phyloP scores from a whole-genome alignment of 2,888 invertebrate species.

The Metacarcinus magister region DNA sequence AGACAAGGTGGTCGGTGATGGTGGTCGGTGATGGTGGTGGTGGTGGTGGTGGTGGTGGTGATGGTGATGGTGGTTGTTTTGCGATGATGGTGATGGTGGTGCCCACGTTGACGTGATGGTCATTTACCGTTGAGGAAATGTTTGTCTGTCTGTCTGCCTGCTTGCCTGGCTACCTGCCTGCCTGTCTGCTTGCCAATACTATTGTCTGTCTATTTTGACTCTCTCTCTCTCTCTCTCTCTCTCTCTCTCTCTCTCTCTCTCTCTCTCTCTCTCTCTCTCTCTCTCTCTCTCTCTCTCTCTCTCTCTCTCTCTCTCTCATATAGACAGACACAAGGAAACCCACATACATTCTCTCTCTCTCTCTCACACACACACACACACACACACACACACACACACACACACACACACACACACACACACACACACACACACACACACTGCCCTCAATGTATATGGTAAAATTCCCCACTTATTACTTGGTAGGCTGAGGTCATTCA shows the following conservation, averaged over 20 bases:
- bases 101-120: conserved; percentile 21
- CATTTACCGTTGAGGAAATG: conserved; percentile 18
- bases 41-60: neutral
- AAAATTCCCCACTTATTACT: no score
- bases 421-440: no score
- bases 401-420: no score
- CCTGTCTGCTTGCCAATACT: neutral
- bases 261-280: neutral
- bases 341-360: no score
- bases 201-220: neutral
- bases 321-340: no score
- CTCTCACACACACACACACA: no score
- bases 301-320: no score
- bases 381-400: no score
- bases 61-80: neutral
- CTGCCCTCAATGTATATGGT: no score
- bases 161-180: neutral
- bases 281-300: neutral
- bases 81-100: neutral
- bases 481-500: no score
- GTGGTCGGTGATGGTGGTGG: neutral
- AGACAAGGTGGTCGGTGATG: neutral
- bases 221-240: conserved; percentile 39
- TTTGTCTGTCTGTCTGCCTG: neutral
- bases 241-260: neutral